Evolutionary conservation across 1,140 invertebrate genomes (phyloP).

Genomic region (Protaetia brevitarsis): DNA sequence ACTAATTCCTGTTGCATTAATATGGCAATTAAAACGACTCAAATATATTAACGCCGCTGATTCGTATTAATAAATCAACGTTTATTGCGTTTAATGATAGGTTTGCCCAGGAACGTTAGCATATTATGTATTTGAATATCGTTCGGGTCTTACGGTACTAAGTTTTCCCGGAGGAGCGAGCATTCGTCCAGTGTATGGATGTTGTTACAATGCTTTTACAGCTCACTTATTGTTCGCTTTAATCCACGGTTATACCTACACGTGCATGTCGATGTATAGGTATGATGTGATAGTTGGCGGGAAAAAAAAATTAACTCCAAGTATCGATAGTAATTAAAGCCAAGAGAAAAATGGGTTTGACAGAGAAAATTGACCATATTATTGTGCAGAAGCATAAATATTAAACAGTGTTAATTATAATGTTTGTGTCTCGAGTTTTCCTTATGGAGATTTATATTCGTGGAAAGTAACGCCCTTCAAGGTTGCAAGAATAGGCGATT

Average conservation of each 20-base stretch:
- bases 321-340: background rate
- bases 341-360: background rate
- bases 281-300: no score
- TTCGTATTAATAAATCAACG: slow-evolving; percentile 16
- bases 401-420: background rate
- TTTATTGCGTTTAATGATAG: slow-evolving; percentile 13
- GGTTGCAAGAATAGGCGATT: no score
- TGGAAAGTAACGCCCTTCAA: background rate
- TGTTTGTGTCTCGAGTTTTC: background rate
- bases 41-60: background rate
- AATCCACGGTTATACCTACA: no score
- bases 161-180: no score
- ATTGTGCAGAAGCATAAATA: background rate
- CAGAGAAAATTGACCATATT: background rate
- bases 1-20: slow-evolving; percentile 14
- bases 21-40: background rate
- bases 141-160: no score
- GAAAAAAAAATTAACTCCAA: no score
- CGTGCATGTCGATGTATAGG: no score
- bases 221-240: no score
- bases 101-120: background rate
- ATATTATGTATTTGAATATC: background rate
- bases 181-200: background rate
- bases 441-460: background rate
- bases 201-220: background rate